Evolutionary conservation across 2,113 vertebrate genomes (phyloP).

Genomic region (Coryphaenoides rupestris): DNA sequence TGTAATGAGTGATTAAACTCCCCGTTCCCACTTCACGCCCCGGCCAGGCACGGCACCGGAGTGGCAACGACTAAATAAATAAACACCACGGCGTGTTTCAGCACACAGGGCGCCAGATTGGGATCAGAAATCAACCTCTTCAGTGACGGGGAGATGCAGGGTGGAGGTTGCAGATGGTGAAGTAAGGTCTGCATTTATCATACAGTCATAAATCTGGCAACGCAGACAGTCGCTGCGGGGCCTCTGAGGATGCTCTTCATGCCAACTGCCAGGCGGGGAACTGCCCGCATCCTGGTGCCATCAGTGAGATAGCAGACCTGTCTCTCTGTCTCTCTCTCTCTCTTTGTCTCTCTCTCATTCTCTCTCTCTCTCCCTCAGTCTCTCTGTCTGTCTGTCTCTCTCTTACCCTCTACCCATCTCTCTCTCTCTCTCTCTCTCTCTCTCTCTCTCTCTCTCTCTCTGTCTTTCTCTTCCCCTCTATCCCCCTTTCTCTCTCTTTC

Average conservation of each 20-base stretch:
- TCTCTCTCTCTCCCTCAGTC: too few relatives aligned
- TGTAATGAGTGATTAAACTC: slow-evolving; percentile 1
- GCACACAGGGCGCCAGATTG: slow-evolving; percentile 48
- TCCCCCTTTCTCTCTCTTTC: too few relatives aligned
- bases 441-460: too few relatives aligned
- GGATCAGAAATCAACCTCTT: slow-evolving; percentile 61
- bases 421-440: too few relatives aligned
- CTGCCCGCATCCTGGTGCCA: slow-evolving; percentile 39
- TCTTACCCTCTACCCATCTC: too few relatives aligned
- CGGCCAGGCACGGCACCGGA: slow-evolving; percentile 24
- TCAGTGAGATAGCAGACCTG: slow-evolving; percentile 58
- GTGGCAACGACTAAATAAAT: slow-evolving; percentile 19
- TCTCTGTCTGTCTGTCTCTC: too few relatives aligned
- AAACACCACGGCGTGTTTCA: slow-evolving; percentile 29
- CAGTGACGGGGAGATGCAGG: slow-evolving; percentile 60
- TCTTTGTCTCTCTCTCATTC: too few relatives aligned
- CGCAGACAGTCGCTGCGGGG: slow-evolving; percentile 69
- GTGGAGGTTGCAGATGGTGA: slow-evolving; percentile 71
- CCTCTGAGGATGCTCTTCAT: slow-evolving; percentile 36
- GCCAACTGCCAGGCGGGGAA: slow-evolving; percentile 42
- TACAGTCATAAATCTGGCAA: slow-evolving; percentile 75
- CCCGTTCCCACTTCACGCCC: background rate
- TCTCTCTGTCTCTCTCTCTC: too few relatives aligned
- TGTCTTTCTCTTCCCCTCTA: too few relatives aligned
- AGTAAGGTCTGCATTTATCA: slow-evolving; percentile 72